Conservation (phyloP, 2,113 vertebrate species). For the Mustelus asterias region DNA sequence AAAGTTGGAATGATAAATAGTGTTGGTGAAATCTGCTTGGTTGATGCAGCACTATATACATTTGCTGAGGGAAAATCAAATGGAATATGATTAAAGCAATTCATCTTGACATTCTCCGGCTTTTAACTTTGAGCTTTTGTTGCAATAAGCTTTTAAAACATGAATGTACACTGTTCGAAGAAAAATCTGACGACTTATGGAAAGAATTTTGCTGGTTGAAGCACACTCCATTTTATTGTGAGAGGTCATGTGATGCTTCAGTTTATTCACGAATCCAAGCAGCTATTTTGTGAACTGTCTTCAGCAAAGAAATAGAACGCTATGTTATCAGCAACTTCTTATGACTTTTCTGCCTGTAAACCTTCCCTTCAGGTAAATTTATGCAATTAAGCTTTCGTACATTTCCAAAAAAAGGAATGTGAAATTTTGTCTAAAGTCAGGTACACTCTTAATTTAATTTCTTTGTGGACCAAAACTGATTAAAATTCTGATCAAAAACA, state of each 20-base stretch:
- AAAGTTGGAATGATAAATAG: slow-evolving; percentile 32
- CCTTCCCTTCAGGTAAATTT: not conserved
- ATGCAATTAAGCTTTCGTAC: not conserved
- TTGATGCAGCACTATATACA: slow-evolving; percentile 24
- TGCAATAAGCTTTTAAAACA: not conserved
- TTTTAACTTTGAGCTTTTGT: slow-evolving; percentile 31
- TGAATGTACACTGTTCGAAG: not conserved
- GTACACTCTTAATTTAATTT: not conserved
- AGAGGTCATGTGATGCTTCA: not conserved
- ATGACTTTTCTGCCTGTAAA: not conserved
- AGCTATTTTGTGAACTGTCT: not conserved
- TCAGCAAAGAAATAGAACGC: not conserved
- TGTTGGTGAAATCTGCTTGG: slow-evolving; percentile 25
- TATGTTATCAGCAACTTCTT: not conserved
- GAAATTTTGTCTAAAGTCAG: not conserved
- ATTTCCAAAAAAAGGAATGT: not conserved
- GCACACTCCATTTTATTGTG: slow-evolving; percentile 5
- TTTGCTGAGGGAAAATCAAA: slow-evolving; percentile 31
- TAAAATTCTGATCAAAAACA: not conserved
- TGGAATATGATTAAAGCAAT: slow-evolving; percentile 36
- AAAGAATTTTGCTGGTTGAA: not conserved
- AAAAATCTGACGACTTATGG: not conserved
- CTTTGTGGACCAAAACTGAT: not conserved
- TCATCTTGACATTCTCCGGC: slow-evolving; percentile 22
- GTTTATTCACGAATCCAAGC: not conserved